Percentiles rank a stretch among this genome's conserved stretches.
These are phyloP conservation scores for Seriola rivoliana DNA, from an alignment of 2,113 vertebrate genomes.

Conservation along the genomic window DNA sequence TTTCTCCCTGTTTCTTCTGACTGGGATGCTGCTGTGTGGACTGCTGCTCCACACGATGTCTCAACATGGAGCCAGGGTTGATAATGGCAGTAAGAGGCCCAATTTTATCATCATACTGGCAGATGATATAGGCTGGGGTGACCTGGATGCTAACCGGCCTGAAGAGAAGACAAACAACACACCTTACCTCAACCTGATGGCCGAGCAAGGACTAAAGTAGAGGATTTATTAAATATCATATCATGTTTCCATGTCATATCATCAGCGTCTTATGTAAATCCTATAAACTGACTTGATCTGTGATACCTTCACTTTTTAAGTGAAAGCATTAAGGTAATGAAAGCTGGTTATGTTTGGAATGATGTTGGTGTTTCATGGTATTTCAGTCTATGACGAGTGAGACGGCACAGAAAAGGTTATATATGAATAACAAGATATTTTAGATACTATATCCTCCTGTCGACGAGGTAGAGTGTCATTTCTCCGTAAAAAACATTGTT, in stretches of 20 bases:
- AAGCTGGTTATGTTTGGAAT: background rate
- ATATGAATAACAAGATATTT: background rate
- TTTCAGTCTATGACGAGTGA: background rate
- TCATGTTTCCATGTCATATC: background rate
- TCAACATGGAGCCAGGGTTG: constrained; percentile 9
- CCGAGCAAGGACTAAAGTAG: constrained; percentile 89
- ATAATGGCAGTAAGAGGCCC: constrained; percentile 70
- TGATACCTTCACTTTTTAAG: background rate
- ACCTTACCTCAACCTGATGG: constrained; percentile 88
- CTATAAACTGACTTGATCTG: background rate
- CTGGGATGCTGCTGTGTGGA: constrained; percentile 69
- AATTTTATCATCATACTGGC: constrained; percentile 95
- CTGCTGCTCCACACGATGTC: constrained; percentile 71
- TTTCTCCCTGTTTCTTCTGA: constrained; percentile 55
- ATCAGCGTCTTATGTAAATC: background rate
- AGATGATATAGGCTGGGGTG: constrained; percentile 97
- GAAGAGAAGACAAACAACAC: constrained; percentile 82
- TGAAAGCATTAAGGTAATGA: background rate
- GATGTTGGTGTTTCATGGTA: background rate
- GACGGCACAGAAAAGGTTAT: background rate
- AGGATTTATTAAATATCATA: background rate
- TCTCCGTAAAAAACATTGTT: background rate
- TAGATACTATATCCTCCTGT: background rate
- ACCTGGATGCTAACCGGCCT: constrained; percentile 90
- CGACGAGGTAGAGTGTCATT: background rate